phyloP scores from a whole-genome alignment of 2,888 invertebrate species.

The Folsomia candida region DNA sequence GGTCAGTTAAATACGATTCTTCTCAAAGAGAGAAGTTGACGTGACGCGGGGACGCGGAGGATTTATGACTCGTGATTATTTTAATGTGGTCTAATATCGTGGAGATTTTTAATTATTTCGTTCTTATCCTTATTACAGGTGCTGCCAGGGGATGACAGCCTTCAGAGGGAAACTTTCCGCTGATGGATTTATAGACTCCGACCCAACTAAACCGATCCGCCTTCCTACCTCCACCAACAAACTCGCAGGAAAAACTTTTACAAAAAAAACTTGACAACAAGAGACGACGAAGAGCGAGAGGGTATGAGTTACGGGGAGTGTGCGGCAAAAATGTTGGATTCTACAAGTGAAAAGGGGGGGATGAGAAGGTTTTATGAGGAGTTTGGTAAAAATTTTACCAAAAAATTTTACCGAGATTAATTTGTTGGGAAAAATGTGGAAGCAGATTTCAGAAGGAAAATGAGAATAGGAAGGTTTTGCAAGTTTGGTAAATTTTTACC shows the following conservation, averaged over 20 bases:
- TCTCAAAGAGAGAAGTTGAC: not conserved
- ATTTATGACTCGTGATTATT: slow-evolving; percentile 12
- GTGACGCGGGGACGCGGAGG: not conserved
- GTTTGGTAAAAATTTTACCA: too few relatives aligned
- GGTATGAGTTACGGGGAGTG: not conserved
- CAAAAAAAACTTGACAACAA: too few relatives aligned
- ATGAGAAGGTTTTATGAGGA: too few relatives aligned
- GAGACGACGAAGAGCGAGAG: not conserved
- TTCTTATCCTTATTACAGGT: slow-evolving; percentile 34
- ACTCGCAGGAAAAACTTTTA: not conserved
- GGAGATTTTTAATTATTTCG: slow-evolving; percentile 40
- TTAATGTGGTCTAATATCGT: slow-evolving; percentile 9
- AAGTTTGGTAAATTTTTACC: too few relatives aligned
- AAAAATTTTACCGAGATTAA: too few relatives aligned
- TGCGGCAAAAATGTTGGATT: too few relatives aligned
- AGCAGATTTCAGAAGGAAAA: too few relatives aligned
- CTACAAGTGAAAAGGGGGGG: too few relatives aligned
- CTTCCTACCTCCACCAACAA: not conserved
- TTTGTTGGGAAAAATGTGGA: too few relatives aligned
- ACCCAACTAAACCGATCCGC: not conserved
- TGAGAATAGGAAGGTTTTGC: too few relatives aligned
- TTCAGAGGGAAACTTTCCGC: slow-evolving; percentile 21
- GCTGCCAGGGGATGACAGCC: slow-evolving; percentile 20
- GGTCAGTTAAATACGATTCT: not conserved
- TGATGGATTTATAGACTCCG: not conserved